Base-by-base conservation (phyloP, 2,113 vertebrate species). In the Elachura formosa region DNA sequence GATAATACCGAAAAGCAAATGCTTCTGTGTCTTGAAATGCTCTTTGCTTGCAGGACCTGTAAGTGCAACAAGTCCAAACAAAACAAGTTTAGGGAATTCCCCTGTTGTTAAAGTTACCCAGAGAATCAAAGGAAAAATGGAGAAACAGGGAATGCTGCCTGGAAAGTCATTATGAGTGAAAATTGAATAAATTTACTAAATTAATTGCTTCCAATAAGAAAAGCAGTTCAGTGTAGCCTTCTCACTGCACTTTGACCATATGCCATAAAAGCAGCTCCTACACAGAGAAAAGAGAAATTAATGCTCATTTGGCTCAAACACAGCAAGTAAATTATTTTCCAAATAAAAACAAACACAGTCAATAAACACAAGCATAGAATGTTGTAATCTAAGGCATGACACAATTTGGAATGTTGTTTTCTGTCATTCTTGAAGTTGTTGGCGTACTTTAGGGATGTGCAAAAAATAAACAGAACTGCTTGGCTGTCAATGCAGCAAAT, bases 311-410 rank as follows among this genome's bases (percentile, higher is more conserved):
- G 91, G 88, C 87, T 93, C 95, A 91, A 73, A 83, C 87, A 75
- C 82, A 96, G 88, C 52, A 81, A 71, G 52, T 91, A 89, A 89
- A 96, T 95, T 71, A 87, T 43, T 95, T 96, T 68, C n/a, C 33
- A 92, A 90, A 94, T 86, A 92, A 95, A 97, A 97, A 97, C 62
- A 96, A 97, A 94, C 87, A 66, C 6, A 91, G 52, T 34, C 78
- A 94, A 97, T 95, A 96, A 97, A 96, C 87, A 68, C 49, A 96
- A 59, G 38, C 96, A 93, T 48, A 87, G 95, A 90, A 89, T 89
- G 45, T 89, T 93, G 95, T 71, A 82, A 89, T 96, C 92, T 78
- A 92, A 96, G 94, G 86, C 43, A 82, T 67, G 81, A 92, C 83
- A 90, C 31, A 64, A 68, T 76, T 94, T 91, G 76, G 90, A 94